phyloP scores from a whole-genome alignment of 2,797 vertebrate genomes.

The Hydrophis major region DNA sequence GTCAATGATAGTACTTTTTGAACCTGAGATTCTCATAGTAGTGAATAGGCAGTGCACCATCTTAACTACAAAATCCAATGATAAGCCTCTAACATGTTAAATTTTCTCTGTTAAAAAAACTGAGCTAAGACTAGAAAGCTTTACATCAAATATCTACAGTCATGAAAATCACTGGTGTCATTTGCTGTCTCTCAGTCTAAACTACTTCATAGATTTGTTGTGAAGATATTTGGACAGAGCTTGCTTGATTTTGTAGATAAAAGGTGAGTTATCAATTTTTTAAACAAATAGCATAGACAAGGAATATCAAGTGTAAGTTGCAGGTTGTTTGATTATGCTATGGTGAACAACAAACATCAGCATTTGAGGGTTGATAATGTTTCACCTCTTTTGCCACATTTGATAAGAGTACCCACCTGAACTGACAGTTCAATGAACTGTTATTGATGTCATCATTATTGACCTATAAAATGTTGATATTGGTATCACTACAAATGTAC shows the following conservation, averaged over 20 bases:
- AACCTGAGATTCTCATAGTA: background rate
- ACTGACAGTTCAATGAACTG: background rate
- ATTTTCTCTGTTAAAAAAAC: background rate
- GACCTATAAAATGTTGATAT: background rate
- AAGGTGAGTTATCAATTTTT: background rate
- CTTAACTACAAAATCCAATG: background rate
- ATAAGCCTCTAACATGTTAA: background rate
- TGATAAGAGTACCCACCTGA: conserved; percentile 1
- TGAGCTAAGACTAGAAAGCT: no score
- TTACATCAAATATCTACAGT: background rate
- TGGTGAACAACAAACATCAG: background rate
- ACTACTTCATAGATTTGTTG: background rate
- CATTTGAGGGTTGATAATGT: background rate
- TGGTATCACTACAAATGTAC: background rate
- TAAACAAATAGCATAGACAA: background rate
- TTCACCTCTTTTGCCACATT: background rate
- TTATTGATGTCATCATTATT: background rate
- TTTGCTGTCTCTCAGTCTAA: background rate
- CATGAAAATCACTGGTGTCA: background rate
- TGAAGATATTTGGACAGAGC: background rate
- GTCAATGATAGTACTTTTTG: background rate
- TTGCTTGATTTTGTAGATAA: background rate
- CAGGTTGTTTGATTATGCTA: background rate
- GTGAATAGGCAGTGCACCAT: background rate
- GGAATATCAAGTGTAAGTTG: background rate